Conservation (phyloP, 2,113 vertebrate genomes). For the Eulacestoma nigropectus region DNA sequence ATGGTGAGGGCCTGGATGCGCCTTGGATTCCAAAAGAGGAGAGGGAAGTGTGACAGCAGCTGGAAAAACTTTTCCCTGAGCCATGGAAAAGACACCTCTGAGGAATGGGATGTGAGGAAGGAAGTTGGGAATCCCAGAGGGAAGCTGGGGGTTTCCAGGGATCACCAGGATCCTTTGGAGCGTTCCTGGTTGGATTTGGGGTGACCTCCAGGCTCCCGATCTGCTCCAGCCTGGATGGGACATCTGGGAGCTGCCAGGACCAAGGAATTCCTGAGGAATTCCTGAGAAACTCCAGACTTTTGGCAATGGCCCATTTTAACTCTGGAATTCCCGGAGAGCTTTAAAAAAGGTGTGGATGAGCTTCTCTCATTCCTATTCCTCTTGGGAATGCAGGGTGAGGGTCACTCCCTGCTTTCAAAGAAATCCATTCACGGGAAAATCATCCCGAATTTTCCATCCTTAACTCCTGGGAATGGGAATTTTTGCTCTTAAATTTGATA, state of each 20-base stretch:
- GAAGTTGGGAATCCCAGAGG: neutral
- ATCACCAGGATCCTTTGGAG: neutral
- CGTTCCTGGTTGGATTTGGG: neutral
- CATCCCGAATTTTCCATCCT: neutral
- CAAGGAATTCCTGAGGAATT: neutral
- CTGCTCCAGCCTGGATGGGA: neutral
- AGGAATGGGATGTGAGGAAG: neutral
- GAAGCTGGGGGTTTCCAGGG: neutral
- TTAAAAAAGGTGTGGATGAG: neutral
- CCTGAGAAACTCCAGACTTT: neutral
- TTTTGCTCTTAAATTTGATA: neutral
- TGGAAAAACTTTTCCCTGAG: neutral
- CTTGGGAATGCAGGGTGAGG: fast-evolving
- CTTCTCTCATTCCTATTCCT: neutral
- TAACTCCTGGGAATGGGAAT: neutral
- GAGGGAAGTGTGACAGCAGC: neutral
- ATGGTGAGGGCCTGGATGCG: neutral
- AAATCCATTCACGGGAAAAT: neutral
- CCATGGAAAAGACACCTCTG: neutral
- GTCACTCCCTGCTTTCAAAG: neutral
- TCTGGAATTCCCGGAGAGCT: neutral
- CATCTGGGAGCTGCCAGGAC: neutral
- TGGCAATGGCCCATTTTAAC: neutral
- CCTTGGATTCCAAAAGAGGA: neutral
- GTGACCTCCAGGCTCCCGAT: neutral